phyloP scores from a whole-genome alignment of 2,888 invertebrate genomes.

The Copidosoma aretas region DNA sequence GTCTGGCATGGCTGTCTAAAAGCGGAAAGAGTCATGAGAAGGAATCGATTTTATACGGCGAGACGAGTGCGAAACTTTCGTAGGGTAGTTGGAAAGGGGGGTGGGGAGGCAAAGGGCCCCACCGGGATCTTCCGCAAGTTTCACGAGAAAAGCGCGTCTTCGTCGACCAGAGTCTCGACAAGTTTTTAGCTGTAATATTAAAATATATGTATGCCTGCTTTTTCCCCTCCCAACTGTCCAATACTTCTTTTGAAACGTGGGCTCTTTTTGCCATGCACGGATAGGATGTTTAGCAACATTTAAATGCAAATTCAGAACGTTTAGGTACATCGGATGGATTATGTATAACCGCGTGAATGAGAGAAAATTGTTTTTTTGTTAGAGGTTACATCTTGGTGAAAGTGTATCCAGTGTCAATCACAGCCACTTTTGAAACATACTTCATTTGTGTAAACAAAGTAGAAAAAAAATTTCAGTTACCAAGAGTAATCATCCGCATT shows the following conservation, averaged over 20 bases:
- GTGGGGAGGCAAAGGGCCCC: conserved; percentile 9
- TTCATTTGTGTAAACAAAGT: no score
- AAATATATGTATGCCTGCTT: conserved; percentile 9
- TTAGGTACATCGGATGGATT: no score
- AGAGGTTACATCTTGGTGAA: no score
- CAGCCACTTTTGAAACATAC: no score
- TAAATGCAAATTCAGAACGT: no score
- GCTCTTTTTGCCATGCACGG: neutral
- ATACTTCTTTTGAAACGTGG: neutral
- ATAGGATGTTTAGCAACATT: neutral
- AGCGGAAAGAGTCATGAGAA: conserved; percentile 15
- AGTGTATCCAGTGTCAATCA: no score
- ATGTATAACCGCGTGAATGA: neutral
- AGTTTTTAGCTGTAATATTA: conserved; percentile 21
- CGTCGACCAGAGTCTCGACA: conserved; percentile 9
- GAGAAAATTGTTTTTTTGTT: neutral
- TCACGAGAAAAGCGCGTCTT: neutral
- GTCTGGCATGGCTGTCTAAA: neutral
- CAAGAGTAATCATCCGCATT: no score
- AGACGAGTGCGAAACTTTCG: conserved; percentile 1
- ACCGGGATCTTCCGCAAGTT: conserved; percentile 23
- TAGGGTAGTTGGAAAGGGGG: neutral
- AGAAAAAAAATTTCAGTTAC: no score
- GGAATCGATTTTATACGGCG: conserved; percentile 18
- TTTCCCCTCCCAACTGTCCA: neutral